Conservation (phyloP, 1,140 invertebrate species). For the Littorina saxatilis region DNA sequence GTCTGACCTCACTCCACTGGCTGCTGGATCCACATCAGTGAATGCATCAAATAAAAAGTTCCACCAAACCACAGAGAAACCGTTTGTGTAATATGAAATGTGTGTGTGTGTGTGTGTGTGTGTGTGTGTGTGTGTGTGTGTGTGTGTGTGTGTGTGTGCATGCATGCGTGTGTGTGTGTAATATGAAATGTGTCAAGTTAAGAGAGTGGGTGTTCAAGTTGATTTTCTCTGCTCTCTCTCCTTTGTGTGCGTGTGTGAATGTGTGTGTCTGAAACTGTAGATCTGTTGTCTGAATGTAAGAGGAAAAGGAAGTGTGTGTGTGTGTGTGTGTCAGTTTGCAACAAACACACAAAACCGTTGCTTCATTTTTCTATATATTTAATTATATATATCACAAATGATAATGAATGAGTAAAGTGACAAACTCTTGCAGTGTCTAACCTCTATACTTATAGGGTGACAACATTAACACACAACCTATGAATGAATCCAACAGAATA, state of each 20-base stretch:
- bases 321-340: neutral
- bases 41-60: no score
- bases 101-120: slow-evolving; percentile 14
- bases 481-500: slow-evolving; percentile 20
- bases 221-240: no score
- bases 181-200: no score
- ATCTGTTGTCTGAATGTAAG: no score
- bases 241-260: slow-evolving; percentile 9
- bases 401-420: slow-evolving; percentile 28
- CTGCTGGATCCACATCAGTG: no score
- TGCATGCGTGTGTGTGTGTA: no score
- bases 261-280: neutral
- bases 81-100: no score
- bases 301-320: no score
- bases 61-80: no score
- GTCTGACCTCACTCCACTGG: no score
- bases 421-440: neutral
- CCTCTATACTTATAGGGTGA: neutral
- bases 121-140: slow-evolving; percentile 13
- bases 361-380: neutral
- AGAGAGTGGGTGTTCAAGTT: no score
- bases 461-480: slow-evolving; percentile 21
- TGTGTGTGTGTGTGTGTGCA: neutral
- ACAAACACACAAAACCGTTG: no score
- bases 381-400: slow-evolving; percentile 25